Evolutionary conservation across 2,113 vertebrate species (phyloP).

Genomic region (Gallinago paraguaiae): DNA sequence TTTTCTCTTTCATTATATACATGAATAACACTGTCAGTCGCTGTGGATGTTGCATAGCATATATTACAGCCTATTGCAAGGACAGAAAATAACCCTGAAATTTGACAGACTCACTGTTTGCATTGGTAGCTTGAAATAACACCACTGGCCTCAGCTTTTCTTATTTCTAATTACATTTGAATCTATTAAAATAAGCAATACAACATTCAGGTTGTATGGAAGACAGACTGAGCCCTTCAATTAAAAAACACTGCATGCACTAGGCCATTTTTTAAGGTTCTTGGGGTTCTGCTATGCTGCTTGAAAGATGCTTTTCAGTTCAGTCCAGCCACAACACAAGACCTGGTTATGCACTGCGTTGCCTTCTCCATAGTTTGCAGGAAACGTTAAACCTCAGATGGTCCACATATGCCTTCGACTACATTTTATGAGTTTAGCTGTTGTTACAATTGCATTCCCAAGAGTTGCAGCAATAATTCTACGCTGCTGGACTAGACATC

Average conservation of each 20-base stretch:
- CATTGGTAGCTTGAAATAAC: neutral
- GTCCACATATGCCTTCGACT: neutral
- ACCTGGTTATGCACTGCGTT: neutral
- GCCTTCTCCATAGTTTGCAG: neutral
- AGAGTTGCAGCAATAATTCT: neutral
- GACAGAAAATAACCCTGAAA: neutral
- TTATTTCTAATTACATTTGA: neutral
- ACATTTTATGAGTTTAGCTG: neutral
- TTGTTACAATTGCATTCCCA: neutral
- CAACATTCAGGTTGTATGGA: neutral
- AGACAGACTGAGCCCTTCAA: neutral
- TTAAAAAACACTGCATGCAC: neutral
- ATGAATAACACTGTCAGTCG: neutral
- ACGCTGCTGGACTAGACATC: neutral
- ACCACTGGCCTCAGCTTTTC: neutral
- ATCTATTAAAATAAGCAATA: neutral
- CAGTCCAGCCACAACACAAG: neutral
- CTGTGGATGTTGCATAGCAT: neutral
- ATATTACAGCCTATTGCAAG: neutral
- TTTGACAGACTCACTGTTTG: neutral
- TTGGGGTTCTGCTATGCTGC: neutral
- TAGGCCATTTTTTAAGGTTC: neutral
- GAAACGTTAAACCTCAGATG: neutral
- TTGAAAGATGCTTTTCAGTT: neutral
- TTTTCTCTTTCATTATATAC: conserved; percentile 24